These are phyloP conservation scores for Heterodera schachtii DNA, from an alignment of 1,140 invertebrate genomes.

Conservation along the genomic window DNA sequence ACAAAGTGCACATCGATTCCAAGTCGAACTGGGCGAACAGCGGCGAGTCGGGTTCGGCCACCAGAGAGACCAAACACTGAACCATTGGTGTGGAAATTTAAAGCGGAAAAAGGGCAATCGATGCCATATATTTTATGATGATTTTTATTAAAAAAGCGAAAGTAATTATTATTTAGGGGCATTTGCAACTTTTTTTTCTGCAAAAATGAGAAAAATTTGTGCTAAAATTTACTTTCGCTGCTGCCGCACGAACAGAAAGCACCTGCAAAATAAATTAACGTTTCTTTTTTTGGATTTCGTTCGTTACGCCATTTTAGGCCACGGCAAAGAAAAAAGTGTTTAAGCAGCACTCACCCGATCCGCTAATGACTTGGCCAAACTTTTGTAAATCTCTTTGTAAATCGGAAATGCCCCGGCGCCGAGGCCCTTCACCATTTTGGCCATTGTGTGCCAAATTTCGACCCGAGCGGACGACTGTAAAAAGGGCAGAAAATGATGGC, in stretches of 20 bases:
- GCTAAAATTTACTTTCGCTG: slow-evolving; percentile 75
- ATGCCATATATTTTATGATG: too few species aligned
- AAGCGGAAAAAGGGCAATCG: slow-evolving; percentile 20
- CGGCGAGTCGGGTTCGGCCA: slow-evolving; percentile 77
- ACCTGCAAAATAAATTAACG: neutral
- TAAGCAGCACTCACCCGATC: slow-evolving; percentile 77
- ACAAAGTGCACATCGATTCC: slow-evolving; percentile 83
- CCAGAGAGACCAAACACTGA: slow-evolving; percentile 82
- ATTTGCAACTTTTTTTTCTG: too few species aligned
- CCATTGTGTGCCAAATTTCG: slow-evolving; percentile 93
- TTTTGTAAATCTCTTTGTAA: slow-evolving; percentile 86
- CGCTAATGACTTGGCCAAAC: slow-evolving; percentile 76
- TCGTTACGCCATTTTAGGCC: too few species aligned
- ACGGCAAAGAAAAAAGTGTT: too few species aligned
- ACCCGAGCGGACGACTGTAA: slow-evolving; percentile 82
- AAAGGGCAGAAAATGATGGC: too few species aligned
- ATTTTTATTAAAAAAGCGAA: too few species aligned
- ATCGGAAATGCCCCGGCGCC: slow-evolving; percentile 81
- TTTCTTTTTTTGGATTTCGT: neutral
- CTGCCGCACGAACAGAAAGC: slow-evolving; percentile 84
- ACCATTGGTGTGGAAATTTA: too few species aligned
- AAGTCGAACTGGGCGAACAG: slow-evolving; percentile 83
- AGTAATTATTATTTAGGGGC: too few species aligned
- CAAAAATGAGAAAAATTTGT: too few species aligned
- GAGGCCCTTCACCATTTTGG: slow-evolving; percentile 83